Percentiles rank a stretch among this genome's conserved stretches.
phyloP scores from a whole-genome alignment of 2,113 vertebrate species.

The Xenus cinereus region DNA sequence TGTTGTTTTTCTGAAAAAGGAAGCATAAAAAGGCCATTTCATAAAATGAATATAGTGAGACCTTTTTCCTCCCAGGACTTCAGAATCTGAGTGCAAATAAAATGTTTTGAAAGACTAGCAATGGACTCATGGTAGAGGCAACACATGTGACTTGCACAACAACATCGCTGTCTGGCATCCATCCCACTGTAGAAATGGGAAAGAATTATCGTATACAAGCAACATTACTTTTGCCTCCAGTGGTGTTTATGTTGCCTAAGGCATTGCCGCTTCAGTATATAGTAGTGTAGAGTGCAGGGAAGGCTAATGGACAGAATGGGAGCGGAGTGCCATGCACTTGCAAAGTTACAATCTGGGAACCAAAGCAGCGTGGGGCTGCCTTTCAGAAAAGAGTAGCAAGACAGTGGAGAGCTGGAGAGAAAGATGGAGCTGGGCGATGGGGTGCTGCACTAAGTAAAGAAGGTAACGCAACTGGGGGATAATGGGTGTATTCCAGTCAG shows the following conservation, averaged over 20 bases:
- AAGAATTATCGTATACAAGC: neutral
- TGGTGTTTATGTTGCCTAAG: neutral
- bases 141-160: neutral
- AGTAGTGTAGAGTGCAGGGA: neutral
- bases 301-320: too few species aligned
- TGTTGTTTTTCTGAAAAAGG: neutral
- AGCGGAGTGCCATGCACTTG: fast-evolving
- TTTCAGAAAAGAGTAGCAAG: neutral
- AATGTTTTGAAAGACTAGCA: neutral
- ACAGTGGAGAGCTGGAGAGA: neutral
- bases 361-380: fast-evolving
- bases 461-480: neutral
- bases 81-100: neutral
- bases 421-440: neutral
- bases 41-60: neutral
- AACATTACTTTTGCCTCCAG: neutral
- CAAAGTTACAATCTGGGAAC: neutral
- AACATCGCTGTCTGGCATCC: neutral
- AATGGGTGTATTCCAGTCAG: neutral
- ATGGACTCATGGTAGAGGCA: neutral
- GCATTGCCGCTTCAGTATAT: neutral
- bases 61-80: neutral
- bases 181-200: neutral
- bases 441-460: neutral
- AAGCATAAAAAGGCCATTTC: neutral